Evolutionary conservation across 2,797 vertebrate genomes (phyloP).

Genomic region (Lindbergichthys nudifrons): DNA sequence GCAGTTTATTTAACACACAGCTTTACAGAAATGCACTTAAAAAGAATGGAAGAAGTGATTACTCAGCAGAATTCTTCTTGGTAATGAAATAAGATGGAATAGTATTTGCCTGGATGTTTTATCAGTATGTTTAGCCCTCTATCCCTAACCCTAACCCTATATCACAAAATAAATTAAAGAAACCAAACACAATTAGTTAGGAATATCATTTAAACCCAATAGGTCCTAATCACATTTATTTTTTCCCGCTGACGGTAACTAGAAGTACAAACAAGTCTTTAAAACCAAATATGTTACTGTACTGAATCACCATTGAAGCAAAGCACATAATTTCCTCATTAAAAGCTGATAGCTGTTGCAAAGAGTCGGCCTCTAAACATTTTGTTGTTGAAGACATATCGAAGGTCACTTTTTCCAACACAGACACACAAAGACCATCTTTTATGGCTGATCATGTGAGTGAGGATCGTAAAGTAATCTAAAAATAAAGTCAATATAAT

Average conservation of each 20-base stretch:
- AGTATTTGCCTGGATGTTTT: neutral
- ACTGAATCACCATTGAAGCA: neutral
- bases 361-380: neutral
- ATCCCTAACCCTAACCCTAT: too few relatives aligned
- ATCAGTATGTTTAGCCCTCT: too few relatives aligned
- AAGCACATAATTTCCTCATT: neutral
- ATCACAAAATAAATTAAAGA: too few relatives aligned
- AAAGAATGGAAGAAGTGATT: neutral
- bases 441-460: too few relatives aligned
- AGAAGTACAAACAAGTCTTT: neutral
- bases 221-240: too few relatives aligned
- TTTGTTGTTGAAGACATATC: too few relatives aligned
- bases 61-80: neutral
- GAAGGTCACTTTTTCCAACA: too few relatives aligned
- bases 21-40: neutral
- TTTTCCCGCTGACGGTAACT: too few relatives aligned
- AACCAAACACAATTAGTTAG: too few relatives aligned
- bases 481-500: neutral
- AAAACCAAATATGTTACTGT: neutral
- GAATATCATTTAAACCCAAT: too few relatives aligned
- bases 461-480: neutral
- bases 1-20: neutral
- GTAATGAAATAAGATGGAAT: neutral
- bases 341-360: neutral
- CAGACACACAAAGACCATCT: too few relatives aligned